phyloP scores from a whole-genome alignment of 2,113 vertebrate genomes.

The Brachyhypopomus gauderio region DNA sequence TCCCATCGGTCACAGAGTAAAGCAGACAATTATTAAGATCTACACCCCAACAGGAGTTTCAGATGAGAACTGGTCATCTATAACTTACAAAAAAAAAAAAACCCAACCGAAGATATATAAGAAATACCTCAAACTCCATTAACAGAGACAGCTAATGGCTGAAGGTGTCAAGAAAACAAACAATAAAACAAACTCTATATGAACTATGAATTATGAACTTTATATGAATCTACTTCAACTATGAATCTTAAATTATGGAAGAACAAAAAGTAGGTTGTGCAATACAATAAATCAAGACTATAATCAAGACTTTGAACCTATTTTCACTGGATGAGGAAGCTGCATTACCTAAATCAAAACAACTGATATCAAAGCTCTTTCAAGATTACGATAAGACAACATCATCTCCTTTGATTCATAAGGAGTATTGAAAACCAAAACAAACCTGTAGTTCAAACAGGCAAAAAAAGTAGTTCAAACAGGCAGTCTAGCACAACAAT shows the following conservation, averaged over 20 bases:
- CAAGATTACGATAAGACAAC: too few species aligned
- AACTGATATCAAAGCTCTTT: too few species aligned
- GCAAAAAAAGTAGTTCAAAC: not conserved
- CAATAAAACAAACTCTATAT: not conserved
- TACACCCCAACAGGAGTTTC: constrained; percentile 20
- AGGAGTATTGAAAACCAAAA: not conserved
- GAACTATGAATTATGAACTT: not conserved
- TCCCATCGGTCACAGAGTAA: constrained; percentile 34
- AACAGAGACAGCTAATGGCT: not conserved
- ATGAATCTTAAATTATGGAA: constrained; percentile 9
- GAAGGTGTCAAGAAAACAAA: not conserved
- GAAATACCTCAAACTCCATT: constrained; percentile 8
- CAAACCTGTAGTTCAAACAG: not conserved
- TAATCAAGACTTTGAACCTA: not conserved
- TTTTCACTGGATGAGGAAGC: not conserved
- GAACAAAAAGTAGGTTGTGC: not conserved
- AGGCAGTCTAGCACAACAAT: constrained; percentile 1
- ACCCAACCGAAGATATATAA: constrained; percentile 23
- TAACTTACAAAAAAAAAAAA: too few species aligned
- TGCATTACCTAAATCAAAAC: not conserved
- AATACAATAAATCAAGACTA: not conserved
- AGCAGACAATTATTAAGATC: constrained; percentile 43
- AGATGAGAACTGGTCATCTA: constrained; percentile 10
- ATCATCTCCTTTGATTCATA: not conserved
- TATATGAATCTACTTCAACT: not conserved